phyloP scores from a whole-genome alignment of 2,888 invertebrate genomes.

The Eremobia ochroleuca region DNA sequence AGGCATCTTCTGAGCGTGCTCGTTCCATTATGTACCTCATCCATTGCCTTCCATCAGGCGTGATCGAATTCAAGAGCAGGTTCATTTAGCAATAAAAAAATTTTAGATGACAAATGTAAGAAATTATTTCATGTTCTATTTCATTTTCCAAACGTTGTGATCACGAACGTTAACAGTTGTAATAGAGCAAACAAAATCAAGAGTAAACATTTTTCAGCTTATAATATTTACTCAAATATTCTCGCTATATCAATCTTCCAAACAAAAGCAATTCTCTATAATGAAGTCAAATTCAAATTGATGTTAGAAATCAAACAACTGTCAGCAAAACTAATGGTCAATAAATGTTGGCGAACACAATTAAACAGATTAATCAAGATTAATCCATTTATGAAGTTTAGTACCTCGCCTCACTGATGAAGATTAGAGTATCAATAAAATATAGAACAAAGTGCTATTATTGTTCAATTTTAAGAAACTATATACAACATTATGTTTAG shows the following conservation, averaged over 20 bases:
- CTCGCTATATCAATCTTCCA: slow-evolving; percentile 6
- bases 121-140: no score
- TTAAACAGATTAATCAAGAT: slow-evolving; percentile 65
- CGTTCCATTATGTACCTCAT: no score
- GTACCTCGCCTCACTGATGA: slow-evolving; percentile 41
- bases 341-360: slow-evolving; percentile 55
- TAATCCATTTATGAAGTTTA: slow-evolving; percentile 59
- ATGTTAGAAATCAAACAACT: slow-evolving; percentile 50
- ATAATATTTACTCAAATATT: slow-evolving; percentile 17
- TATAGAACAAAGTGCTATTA: neutral
- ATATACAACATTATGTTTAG: no score
- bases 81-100: no score
- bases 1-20: no score
- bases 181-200: neutral
- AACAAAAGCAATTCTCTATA: slow-evolving; percentile 21
- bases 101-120: no score
- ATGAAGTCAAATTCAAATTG: slow-evolving; percentile 53
- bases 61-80: no score
- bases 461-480: neutral
- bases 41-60: no score
- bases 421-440: slow-evolving; percentile 19
- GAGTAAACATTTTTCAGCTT: neutral
- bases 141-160: neutral
- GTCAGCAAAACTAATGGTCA: slow-evolving; percentile 57
- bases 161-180: neutral